These are phyloP conservation scores for Pseudochirops cupreus DNA, from an alignment of 2,797 vertebrate genomes.

Conservation along the genomic window DNA sequence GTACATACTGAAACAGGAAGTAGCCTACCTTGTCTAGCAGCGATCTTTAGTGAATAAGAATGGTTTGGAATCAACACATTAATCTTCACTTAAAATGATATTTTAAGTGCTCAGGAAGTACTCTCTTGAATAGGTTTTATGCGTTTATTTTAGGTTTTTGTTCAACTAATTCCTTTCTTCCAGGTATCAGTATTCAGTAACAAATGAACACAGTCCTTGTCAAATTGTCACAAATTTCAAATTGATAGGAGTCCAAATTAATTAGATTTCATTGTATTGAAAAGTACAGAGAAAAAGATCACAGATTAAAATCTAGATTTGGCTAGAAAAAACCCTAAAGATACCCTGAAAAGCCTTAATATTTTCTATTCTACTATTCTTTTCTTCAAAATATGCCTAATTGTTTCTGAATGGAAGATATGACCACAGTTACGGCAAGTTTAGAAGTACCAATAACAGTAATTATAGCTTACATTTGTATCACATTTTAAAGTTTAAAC, in stretches of 20 bases:
- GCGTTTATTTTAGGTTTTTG: background rate
- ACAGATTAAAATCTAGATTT: background rate
- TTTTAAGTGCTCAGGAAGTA: background rate
- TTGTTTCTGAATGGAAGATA: background rate
- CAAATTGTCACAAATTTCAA: background rate
- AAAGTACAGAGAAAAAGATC: background rate
- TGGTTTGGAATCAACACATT: slow-evolving; percentile 1
- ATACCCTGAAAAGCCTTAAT: background rate
- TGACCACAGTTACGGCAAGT: slow-evolving; percentile 8
- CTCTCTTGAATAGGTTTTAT: background rate
- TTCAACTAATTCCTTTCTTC: background rate
- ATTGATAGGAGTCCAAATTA: background rate
- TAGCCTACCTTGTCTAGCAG: background rate
- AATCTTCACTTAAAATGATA: background rate
- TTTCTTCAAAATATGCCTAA: background rate
- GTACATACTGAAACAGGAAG: slow-evolving; percentile 24
- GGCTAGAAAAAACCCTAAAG: background rate
- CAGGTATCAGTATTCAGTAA: background rate
- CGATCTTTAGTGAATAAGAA: background rate
- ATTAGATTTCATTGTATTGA: background rate
- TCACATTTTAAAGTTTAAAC: background rate
- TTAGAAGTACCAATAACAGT: background rate
- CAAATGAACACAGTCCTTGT: background rate
- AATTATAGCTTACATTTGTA: background rate
- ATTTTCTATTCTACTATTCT: background rate